Conservation (phyloP, 2,113 vertebrate genomes). For the human region GRCh38 chr6:17093001-17093500, state of each 20-base stretch:
- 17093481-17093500: neutral
- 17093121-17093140: neutral
- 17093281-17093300: neutral
- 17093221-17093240: neutral
- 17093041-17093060: neutral
- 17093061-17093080: neutral
- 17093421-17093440: too few relatives aligned
- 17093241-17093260: neutral
- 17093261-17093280: neutral
- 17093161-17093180: neutral
- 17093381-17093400: neutral
- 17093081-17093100: neutral
- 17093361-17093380: neutral
- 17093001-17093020: neutral
- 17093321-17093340: neutral
- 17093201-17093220: neutral
- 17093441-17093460: neutral
- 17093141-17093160: neutral
- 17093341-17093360: neutral
- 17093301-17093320: neutral
- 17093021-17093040: neutral
- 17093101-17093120: neutral
- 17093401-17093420: neutral
- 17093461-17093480: neutral
- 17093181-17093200: neutral